Conservation (phyloP, 2,113 vertebrate species). For the Trichomycterus rosablanca region DNA sequence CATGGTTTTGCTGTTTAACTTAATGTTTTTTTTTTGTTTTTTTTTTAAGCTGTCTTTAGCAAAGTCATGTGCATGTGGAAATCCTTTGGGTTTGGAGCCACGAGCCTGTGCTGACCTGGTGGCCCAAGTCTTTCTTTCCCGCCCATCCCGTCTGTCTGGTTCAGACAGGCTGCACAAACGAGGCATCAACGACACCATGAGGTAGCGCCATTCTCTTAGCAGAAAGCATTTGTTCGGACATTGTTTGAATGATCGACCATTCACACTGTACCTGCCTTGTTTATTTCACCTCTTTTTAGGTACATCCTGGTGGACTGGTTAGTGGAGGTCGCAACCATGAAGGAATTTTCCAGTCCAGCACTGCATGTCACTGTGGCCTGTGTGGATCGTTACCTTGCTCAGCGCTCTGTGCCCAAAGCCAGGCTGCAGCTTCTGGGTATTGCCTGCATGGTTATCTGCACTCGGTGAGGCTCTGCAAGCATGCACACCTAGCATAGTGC, state of each 20-base stretch:
- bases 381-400: conserved; percentile 86
- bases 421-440: conserved; percentile 91
- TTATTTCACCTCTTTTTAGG: conserved; percentile 53
- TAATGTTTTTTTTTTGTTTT: neutral
- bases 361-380: conserved; percentile 89
- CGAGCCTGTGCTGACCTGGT: conserved; percentile 73
- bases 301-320: conserved; percentile 97
- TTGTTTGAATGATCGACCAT: too few relatives aligned
- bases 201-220: conserved; percentile 61
- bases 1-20: too few relatives aligned
- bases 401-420: conserved; percentile 78
- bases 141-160: conserved; percentile 58
- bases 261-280: neutral
- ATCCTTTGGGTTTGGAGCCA: conserved; percentile 75
- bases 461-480: conserved; percentile 69
- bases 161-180: conserved; percentile 71
- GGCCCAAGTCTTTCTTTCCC: conserved; percentile 80
- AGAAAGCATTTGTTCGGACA: neutral
- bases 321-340: conserved; percentile 96
- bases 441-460: conserved; percentile 97
- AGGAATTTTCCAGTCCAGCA: conserved; percentile 90
- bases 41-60: conserved; percentile 75
- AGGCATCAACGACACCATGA: conserved; percentile 94
- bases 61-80: conserved; percentile 80
- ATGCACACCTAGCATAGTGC: too few relatives aligned